Evolutionary conservation across 2,113 vertebrate genomes (phyloP).

Genomic region (Salvator merianae): DNA sequence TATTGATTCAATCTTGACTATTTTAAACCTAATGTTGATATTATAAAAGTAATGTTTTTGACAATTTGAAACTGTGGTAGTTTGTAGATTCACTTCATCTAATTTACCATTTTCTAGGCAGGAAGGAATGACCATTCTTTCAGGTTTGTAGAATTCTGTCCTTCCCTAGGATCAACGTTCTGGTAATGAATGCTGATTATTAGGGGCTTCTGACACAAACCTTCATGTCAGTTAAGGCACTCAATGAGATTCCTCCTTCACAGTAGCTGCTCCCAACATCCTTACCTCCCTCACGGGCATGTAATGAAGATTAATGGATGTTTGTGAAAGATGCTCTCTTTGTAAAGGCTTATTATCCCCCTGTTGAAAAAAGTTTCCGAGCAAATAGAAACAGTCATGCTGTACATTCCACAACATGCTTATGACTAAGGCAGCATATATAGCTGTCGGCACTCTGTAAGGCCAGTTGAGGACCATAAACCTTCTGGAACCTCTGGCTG

Average conservation of each 20-base stretch:
- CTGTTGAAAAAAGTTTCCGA: slow-evolving; percentile 26
- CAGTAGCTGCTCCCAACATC: not conserved
- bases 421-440: no score
- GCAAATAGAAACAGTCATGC: not conserved
- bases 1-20: not conserved
- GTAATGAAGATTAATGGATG: slow-evolving; percentile 25
- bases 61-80: not conserved
- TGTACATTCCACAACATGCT: no score
- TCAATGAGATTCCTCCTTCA: slow-evolving; percentile 26
- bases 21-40: not conserved
- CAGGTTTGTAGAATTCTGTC: not conserved
- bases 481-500: no score
- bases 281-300: slow-evolving; percentile 14
- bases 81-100: not conserved
- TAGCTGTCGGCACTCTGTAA: no score
- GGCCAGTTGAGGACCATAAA: no score
- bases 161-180: not conserved
- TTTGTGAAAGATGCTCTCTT: slow-evolving; percentile 31
- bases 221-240: slow-evolving; percentile 13
- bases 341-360: not conserved
- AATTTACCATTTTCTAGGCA: not conserved
- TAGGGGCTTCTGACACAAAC: not conserved
- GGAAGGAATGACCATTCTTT: not conserved
- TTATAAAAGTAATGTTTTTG: not conserved
- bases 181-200: slow-evolving; percentile 23